Conservation (phyloP, 2,888 invertebrate genomes). For the Drosophila robusta region DNA sequence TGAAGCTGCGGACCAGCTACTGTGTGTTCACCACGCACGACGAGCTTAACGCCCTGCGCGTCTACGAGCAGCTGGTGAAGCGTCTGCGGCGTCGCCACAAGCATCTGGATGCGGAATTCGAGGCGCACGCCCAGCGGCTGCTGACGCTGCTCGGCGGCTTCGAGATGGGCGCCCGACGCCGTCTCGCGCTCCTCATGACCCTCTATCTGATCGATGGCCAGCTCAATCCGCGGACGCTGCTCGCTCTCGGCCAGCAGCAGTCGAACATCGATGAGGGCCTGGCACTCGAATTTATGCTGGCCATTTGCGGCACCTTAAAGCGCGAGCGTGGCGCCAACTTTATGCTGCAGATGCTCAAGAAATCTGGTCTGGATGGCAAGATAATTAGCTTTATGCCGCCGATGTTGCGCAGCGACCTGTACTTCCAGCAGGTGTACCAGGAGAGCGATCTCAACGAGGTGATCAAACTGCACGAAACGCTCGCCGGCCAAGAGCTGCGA, state of each 20-base stretch:
- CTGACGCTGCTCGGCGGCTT: conserved; percentile 18
- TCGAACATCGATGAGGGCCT: conserved; percentile 28
- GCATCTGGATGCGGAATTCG: conserved; percentile 23
- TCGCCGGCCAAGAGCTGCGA: conserved; percentile 11
- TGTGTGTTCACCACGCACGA: conserved; percentile 28
- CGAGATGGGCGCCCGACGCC: conserved; percentile 10
- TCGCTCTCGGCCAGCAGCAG: conserved; percentile 14
- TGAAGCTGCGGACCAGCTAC: conserved; percentile 14
- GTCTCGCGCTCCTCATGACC: conserved; percentile 16
- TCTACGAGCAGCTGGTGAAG: conserved; percentile 36
- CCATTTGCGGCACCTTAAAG: conserved; percentile 27
- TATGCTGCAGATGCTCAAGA: conserved; percentile 25
- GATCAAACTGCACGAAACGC: conserved; percentile 27
- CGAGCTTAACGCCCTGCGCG: conserved; percentile 27
- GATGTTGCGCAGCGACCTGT: conserved; percentile 36
- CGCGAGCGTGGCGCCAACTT: conserved; percentile 8
- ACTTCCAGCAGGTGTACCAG: conserved; percentile 33
- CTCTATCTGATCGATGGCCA: conserved; percentile 25
- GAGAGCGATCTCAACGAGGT: conserved; percentile 35
- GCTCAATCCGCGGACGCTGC: conserved; percentile 16
- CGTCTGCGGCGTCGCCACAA: conserved; percentile 23
- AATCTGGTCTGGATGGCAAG: conserved; percentile 29
- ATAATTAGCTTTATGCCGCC: conserved; percentile 47
- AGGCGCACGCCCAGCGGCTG: conserved; percentile 13
- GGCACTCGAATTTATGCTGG: conserved; percentile 32